Evolutionary conservation across 2,797 vertebrate species (phyloP), one percentile per base, ranked within the genome.

Genomic region (Melanotaenia boesemani): DNA sequence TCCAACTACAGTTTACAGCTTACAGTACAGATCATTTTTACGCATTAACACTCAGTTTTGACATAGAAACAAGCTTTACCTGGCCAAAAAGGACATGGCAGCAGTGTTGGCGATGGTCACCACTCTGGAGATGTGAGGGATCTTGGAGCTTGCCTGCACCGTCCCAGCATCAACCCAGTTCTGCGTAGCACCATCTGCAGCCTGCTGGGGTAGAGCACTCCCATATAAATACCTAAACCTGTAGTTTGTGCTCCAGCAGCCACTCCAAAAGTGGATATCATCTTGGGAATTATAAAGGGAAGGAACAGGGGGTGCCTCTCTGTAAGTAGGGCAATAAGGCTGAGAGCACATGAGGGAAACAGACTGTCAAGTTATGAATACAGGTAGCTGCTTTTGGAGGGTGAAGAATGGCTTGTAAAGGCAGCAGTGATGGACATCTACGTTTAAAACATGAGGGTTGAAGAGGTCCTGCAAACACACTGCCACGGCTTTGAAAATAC

Each of bases 1-100:
- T 4, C 18, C 1, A 50, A 18, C 13, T 28, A 30, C 74, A 57
- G 57, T 63, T 52, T 28, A 37, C 2, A 41, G 12, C 56, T 59
- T 1, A 48, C 72, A 15, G 41, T 0, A 13, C 8, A 54, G 20
- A 24, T 15, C 0, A 36, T 3, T 34, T 46, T 65, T 18, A 37
- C 10, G 10, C 7, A 54, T 22, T 24, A 10, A 63, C 4, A 66
- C 5, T 32, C 34, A 44, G 22, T 36, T 62, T 63, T 26, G 6
- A n/a, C 46, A 37, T 4, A 16, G 2, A 13, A 12, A 44, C 12
- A 11, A 0, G 28, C 48, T 44, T 82, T 88, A 95, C 95, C 90
- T 94, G 72, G 94, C 89, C 67, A 95, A 72, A 62, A 95, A 93
- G 24, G 94, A 94, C 86, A 95, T 90, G 0, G 94, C 94, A 18